These are phyloP conservation scores for Stichodactyla helianthus DNA, from an alignment of 64 coral and sea anemone species.

Conservation along the genomic window DNA sequence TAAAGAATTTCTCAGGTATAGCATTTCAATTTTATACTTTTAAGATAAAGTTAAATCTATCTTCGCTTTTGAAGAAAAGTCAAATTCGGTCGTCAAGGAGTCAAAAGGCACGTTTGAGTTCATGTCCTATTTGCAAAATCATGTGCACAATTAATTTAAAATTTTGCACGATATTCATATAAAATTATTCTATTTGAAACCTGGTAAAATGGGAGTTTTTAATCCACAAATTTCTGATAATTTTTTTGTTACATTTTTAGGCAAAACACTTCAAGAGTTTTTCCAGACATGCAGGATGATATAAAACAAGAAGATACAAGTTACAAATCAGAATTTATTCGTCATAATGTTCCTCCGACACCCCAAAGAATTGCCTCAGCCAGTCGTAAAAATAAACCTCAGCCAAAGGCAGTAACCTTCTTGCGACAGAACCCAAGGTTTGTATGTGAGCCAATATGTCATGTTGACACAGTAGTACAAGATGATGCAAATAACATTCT, in stretches of 20 bases:
- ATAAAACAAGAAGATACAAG: conserved; percentile 42
- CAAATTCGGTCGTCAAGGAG: not conserved
- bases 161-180: too few species aligned
- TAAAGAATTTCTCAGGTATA: not conserved
- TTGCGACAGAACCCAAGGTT: conserved; percentile 79
- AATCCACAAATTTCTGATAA: too few species aligned
- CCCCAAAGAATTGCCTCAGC: conserved; percentile 48
- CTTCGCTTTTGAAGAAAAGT: not conserved
- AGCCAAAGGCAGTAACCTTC: conserved; percentile 85
- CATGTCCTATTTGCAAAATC: too few species aligned
- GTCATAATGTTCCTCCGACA: conserved; percentile 57
- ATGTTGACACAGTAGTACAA: conserved; percentile 63
- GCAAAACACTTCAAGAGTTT: conserved; percentile 68
- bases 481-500: not conserved
- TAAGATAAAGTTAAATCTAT: not conserved
- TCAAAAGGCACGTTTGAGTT: too few species aligned
- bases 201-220: too few species aligned
- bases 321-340: conserved; percentile 73
- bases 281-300: conserved; percentile 56
- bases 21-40: not conserved
- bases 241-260: conserved; percentile 26
- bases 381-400: conserved; percentile 84
- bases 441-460: conserved; percentile 90
- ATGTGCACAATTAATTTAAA: too few species aligned
- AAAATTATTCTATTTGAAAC: too few species aligned